A percentile compares a stretch with the other conserved stretches of the same genome.
These are phyloP conservation scores for Diabrotica balteata DNA, from an alignment of 2,888 invertebrate genomes.

Conservation along the genomic window DNA sequence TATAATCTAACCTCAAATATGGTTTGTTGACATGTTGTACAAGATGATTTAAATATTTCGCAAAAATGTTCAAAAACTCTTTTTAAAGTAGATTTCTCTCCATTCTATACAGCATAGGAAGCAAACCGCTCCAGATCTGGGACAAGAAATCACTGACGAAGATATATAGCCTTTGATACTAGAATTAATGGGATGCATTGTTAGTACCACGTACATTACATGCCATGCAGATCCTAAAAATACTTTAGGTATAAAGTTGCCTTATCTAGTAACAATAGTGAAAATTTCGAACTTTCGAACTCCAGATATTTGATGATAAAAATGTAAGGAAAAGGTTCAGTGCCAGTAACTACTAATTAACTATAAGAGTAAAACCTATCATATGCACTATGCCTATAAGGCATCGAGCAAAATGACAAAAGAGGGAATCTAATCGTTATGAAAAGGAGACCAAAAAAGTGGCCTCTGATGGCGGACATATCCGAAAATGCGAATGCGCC, in stretches of 20 bases:
- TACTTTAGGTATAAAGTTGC: conserved; percentile 89
- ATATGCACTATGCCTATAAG: conserved; percentile 98
- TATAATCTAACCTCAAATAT: conserved; percentile 35
- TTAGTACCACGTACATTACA: conserved; percentile 91
- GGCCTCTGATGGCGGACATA: too few species aligned
- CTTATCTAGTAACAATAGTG: conserved; percentile 92
- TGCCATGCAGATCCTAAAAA: conserved; percentile 91
- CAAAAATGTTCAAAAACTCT: conserved; percentile 81
- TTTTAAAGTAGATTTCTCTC: conserved; percentile 87
- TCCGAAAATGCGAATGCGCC: too few species aligned
- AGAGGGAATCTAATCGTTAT: too few species aligned
- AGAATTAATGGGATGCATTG: conserved; percentile 93
- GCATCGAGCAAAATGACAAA: too few species aligned
- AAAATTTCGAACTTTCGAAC: conserved; percentile 96
- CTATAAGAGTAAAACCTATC: conserved; percentile 94
- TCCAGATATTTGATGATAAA: conserved; percentile 96
- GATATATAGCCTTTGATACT: conserved; percentile 92
- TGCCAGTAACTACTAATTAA: conserved; percentile 95
- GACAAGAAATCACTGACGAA: conserved; percentile 91
- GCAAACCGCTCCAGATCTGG: conserved; percentile 87
- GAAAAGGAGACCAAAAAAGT: too few species aligned
- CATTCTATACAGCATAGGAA: conserved; percentile 85
- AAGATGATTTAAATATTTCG: conserved; percentile 35
- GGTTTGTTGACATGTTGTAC: conserved; percentile 25
- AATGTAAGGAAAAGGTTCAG: conserved; percentile 87